These are phyloP conservation scores for Pseudomugil gertrudae DNA, from an alignment of 2,797 vertebrate genomes.

Conservation along the genomic window DNA sequence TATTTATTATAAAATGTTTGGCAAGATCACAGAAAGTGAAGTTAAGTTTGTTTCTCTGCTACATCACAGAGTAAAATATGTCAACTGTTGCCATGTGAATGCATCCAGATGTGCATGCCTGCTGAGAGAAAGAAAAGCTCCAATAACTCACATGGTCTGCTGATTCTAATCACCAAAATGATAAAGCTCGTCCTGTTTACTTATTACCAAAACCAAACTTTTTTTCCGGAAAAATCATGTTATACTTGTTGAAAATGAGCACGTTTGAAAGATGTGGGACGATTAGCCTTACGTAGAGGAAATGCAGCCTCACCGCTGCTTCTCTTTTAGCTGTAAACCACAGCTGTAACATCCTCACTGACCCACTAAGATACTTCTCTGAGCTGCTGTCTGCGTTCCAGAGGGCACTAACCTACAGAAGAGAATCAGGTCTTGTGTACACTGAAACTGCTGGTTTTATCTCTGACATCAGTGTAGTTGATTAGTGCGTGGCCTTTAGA, in stretches of 20 bases:
- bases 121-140: neutral
- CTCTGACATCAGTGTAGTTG: constrained; percentile 21
- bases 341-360: constrained; percentile 34
- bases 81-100: constrained; percentile 2
- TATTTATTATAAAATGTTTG: constrained; percentile 5
- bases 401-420: constrained; percentile 60
- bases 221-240: too few relatives aligned
- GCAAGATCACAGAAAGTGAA: neutral
- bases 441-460: constrained; percentile 49
- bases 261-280: constrained; percentile 5
- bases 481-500: constrained; percentile 6
- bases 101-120: neutral
- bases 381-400: constrained; percentile 37
- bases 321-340: neutral
- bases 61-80: neutral
- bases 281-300: neutral
- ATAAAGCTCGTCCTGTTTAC: neutral
- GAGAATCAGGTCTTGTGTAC: constrained; percentile 50
- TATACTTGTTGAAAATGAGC: neutral
- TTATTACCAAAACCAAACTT: neutral
- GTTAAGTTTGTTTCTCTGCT: neutral
- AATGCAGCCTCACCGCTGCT: neutral
- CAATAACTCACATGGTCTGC: neutral
- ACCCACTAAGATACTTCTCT: constrained; percentile 51
- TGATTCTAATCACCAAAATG: neutral